A percentile compares a stretch with the other conserved stretches of the same genome.
Evolutionary conservation across 2,113 vertebrate genomes (phyloP).

Genomic region (Bothrops jararaca): DNA sequence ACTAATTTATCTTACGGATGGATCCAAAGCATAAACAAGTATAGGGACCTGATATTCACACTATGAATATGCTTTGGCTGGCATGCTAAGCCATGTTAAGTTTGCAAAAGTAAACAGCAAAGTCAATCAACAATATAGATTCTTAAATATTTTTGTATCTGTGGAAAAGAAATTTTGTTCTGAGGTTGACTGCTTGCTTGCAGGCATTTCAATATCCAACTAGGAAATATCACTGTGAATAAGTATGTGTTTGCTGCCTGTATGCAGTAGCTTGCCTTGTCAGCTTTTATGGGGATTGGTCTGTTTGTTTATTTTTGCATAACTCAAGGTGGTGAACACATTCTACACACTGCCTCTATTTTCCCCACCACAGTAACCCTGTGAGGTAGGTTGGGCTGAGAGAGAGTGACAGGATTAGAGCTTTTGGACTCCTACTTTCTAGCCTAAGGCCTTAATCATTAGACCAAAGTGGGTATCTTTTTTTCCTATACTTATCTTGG

Average conservation of each 20-base stretch:
- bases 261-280: neutral
- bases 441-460: neutral
- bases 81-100: neutral
- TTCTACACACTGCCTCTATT: neutral
- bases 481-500: neutral
- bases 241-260: neutral
- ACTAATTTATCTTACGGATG: neutral
- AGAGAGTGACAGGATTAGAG: neutral
- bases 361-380: neutral
- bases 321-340: neutral
- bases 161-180: neutral
- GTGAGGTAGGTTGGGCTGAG: neutral
- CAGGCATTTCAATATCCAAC: neutral
- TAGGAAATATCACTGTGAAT: neutral
- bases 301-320: neutral
- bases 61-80: neutral
- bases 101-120: neutral
- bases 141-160: neutral
- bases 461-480: neutral
- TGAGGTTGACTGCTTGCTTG: neutral
- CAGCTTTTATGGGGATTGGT: neutral
- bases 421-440: neutral
- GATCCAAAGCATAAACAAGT: neutral
- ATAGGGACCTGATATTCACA: neutral
- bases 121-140: neutral